Evolutionary conservation across 2,113 vertebrate species (phyloP).

Genomic region (Dunckerocampus dactyliophorus): DNA sequence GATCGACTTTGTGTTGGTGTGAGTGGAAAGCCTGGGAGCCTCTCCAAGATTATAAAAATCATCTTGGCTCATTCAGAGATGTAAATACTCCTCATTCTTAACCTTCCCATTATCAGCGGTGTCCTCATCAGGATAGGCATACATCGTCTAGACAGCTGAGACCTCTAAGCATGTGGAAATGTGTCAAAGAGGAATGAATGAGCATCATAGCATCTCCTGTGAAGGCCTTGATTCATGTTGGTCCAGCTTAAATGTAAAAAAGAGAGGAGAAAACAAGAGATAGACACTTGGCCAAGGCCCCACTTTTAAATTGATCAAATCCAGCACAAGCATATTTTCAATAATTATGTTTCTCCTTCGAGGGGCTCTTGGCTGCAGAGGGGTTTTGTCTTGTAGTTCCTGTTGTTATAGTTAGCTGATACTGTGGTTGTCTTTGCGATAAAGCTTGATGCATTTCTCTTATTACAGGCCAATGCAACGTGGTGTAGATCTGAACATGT

Average conservation of each 20-base stretch:
- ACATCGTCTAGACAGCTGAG: conserved; percentile 30
- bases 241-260: conserved; percentile 15
- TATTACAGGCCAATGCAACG: conserved; percentile 25
- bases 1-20: conserved; percentile 54
- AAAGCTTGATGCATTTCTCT: conserved; percentile 36
- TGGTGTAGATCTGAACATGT: conserved; percentile 25
- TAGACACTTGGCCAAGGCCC: conserved; percentile 16
- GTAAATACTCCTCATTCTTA: conserved; percentile 53
- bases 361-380: conserved; percentile 24
- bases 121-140: conserved; percentile 53
- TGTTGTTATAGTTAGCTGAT: conserved; percentile 23
- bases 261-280: conserved; percentile 6
- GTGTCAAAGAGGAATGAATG: conserved; percentile 28
- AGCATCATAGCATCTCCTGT: conserved; percentile 27
- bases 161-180: conserved; percentile 37
- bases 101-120: conserved; percentile 51
- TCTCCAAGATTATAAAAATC: conserved; percentile 26
- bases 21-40: conserved; percentile 42
- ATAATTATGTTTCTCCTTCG: conserved; percentile 25
- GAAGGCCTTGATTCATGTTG: conserved; percentile 12
- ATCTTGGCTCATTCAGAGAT: conserved; percentile 35
- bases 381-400: conserved; percentile 24
- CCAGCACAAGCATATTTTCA: conserved; percentile 35
- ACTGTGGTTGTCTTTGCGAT: conserved; percentile 22
- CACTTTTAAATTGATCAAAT: conserved; percentile 45